Base-by-base conservation (phyloP, 1,140 invertebrate genomes). In the Drosophila nigrodunni region DNA sequence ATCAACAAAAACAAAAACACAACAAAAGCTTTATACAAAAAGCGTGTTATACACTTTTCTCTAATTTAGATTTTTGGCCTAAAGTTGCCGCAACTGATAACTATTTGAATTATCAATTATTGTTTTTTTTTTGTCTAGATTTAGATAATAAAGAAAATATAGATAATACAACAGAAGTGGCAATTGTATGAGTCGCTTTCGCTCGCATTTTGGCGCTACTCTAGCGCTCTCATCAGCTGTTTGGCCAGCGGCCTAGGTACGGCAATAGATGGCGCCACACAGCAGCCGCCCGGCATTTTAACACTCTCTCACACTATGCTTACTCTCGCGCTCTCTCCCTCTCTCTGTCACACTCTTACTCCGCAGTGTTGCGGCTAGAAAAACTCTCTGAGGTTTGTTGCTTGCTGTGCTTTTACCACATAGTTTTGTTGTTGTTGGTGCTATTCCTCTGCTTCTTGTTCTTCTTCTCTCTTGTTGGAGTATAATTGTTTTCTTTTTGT, bases 281-380 rank as follows among this genome's bases (percentile, higher is more conserved):
- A 74, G 72, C 72, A 74, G 67, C 72, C 72, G 66, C 72, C 72
- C 72, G 72, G 66, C 52, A 62, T 70, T 69, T 70, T 21, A 13
- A 37, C 15, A 52, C 52, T 0, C 44, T 41, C 57, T 44, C 44
- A 49, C 18, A 41, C 21, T 50, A 25, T 39, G 35, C 46, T 46
- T 52, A 9, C 60, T 46, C 35, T 50, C 46, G 3, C 15, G 1
- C 15, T 15, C 11, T 1, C 18, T n/a, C 52, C 30, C 66, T 35
- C 66, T 62, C 72, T 37, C 35, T 34, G 25, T 25, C 13, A 8
- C 10, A 21, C 61, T 39, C 71, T 55, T 64, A 69, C 65, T 68
- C 25, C 65, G 55, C 46, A 39, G 21, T 34, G 62, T 25, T 58
- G 59, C 10, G 50, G 54, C 55, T 34, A 52, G 44, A 60, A 18